phyloP scores from a whole-genome alignment of 2,888 invertebrate genomes.

The Dyspetes luteomarginatus region DNA sequence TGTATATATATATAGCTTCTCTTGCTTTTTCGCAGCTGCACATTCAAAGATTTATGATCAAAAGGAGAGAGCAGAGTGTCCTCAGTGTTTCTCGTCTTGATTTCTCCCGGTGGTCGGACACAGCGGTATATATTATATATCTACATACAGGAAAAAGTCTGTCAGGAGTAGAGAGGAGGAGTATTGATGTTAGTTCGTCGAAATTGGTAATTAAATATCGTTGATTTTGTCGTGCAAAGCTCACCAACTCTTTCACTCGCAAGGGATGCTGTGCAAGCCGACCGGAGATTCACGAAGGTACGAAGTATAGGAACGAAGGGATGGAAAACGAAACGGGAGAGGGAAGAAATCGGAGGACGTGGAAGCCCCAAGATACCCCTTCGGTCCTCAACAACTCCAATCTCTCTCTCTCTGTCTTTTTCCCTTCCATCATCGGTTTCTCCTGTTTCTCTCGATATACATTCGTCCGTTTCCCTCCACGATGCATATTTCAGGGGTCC shows the following conservation, averaged over 20 bases:
- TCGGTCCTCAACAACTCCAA: constrained; percentile 43
- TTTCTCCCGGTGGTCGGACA: neutral
- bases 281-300: constrained; percentile 9
- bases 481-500: constrained; percentile 73
- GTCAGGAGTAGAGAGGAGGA: constrained; percentile 11
- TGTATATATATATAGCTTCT: constrained; percentile 5
- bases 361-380: constrained; percentile 66
- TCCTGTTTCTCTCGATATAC: constrained; percentile 6
- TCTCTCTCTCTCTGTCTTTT: constrained; percentile 45
- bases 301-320: neutral
- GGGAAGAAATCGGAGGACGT: constrained; percentile 40
- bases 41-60: constrained; percentile 72
- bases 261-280: constrained; percentile 45
- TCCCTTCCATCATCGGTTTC: constrained; percentile 34
- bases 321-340: constrained; percentile 38
- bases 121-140: constrained; percentile 4
- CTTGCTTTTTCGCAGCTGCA: constrained; percentile 64
- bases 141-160: neutral
- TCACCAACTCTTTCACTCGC: constrained; percentile 22
- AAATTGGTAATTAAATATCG: constrained; percentile 76
- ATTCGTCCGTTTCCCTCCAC: constrained; percentile 9
- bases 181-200: constrained; percentile 71
- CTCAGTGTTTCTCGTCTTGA: constrained; percentile 39
- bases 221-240: constrained; percentile 69
- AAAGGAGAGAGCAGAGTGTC: constrained; percentile 33